Percentiles rank a stretch among this genome's conserved stretches.
Evolutionary conservation across 2,888 invertebrate species (phyloP).

Genomic region (Rugalucina vietnamica): DNA sequence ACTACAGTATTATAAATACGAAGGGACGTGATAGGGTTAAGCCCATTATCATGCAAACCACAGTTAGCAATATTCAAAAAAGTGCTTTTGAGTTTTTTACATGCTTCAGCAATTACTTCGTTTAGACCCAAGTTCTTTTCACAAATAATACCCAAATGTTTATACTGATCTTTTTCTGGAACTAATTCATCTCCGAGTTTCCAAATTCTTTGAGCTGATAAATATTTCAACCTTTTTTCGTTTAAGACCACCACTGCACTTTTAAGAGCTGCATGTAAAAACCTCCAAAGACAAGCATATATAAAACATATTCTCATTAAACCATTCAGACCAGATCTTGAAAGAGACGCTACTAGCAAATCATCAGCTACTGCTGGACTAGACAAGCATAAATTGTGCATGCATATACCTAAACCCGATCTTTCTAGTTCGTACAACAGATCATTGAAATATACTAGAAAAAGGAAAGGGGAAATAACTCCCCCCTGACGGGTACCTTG

Average conservation of each 20-base stretch:
- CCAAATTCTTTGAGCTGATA: not conserved
- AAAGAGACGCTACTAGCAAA: constrained; percentile 17
- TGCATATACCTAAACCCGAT: constrained; percentile 1
- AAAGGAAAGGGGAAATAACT: constrained; percentile 19
- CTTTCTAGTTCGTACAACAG: not conserved
- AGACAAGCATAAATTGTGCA: not conserved
- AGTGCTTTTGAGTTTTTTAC: not conserved
- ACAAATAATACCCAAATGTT: not conserved
- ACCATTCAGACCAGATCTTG: not conserved
- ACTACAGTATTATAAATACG: constrained; percentile 8
- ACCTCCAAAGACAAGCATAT: constrained; percentile 10
- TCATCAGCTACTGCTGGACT: constrained; percentile 32
- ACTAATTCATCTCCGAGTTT: not conserved
- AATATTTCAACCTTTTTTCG: not conserved
- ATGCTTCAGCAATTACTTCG: not conserved
- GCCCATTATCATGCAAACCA: not conserved
- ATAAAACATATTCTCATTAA: constrained; percentile 4
- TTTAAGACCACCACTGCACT: constrained; percentile 3
- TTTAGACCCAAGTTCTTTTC: not conserved
- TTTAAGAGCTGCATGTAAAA: not conserved
- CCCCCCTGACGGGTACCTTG: constrained; percentile 33
- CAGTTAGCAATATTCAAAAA: not conserved
- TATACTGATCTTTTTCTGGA: not conserved
- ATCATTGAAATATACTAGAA: constrained; percentile 10
- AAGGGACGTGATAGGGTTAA: not conserved